Evolutionary conservation across 2,888 invertebrate species (phyloP), one percentile per base, ranked within the genome.

Genomic region (Epinotia brunnichana): DNA sequence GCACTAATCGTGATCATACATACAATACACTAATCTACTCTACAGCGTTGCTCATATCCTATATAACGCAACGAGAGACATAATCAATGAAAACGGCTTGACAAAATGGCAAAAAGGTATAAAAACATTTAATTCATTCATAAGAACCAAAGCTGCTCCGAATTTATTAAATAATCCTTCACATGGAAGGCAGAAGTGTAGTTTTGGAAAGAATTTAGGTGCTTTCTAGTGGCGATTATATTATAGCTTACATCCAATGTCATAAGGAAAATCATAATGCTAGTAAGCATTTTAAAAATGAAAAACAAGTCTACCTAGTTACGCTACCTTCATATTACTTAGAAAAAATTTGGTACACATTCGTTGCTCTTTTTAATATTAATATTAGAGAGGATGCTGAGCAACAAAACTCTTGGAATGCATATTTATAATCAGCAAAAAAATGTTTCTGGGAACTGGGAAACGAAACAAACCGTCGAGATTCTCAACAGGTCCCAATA

Each of bases 301-400:
- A 83, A 82, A 88, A 89, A 89, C 89, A 91, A 79, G 64, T 77
- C 89, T 91, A 91, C 73, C 87, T 90, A 91, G 87, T 85, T 90
- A 91, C 85, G 87, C 87, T 79, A 86, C 57, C 85, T 90, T 90
- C 84, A 85, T 84, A 81, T 86, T 87, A 69, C 74, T 69, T 87
- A 87, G 85, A 88, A 85, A 90, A 89, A 90, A 89, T 92, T 93
- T 93, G 93, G 92, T 92, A 91, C 91, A 90, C 85, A 89, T 92
- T 93, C 92, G 92, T 93, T 93, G 92, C 93, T 92, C 91, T 77
- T 80, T 78, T 80, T 79, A 73, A 73, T 78, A 78, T 79, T 78
- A 80, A 67, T 71, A 57, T 29, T 57, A 66, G 54, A 67, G 80
- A 82, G 77, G 78, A 79, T 76, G 77, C 81, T 81, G 86, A 87